Evolutionary conservation across 2,113 vertebrate genomes (phyloP).

Genomic region (Lagopus leucura): DNA sequence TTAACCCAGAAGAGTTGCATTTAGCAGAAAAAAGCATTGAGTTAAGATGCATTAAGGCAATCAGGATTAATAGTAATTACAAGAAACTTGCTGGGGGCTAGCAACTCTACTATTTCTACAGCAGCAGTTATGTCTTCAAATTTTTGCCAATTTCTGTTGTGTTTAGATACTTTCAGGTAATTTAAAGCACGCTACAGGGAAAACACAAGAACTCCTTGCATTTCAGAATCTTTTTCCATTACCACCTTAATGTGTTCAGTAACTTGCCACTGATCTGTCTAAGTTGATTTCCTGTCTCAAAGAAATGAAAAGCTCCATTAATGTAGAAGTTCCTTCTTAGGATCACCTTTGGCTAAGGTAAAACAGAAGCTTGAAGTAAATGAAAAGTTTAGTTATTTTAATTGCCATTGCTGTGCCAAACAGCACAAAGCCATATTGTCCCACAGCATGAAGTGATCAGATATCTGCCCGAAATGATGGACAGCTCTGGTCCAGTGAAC

Average conservation of each 20-base stretch:
- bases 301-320: constrained; percentile 7
- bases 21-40: not conserved
- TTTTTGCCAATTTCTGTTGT: not conserved
- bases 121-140: not conserved
- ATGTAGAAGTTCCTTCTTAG: not conserved
- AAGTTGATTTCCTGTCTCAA: not conserved
- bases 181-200: not conserved
- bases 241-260: not conserved
- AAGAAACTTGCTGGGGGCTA: constrained; percentile 46
- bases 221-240: not conserved
- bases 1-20: not conserved
- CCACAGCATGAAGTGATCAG: constrained; percentile 85
- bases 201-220: not conserved
- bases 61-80: constrained; percentile 58
- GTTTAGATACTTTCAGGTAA: not conserved
- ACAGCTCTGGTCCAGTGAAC: constrained; percentile 83
- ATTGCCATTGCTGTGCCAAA: constrained; percentile 71
- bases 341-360: constrained; percentile 27
- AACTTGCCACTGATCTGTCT: not conserved
- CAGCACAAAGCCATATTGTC: constrained; percentile 83
- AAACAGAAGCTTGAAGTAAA: constrained; percentile 64
- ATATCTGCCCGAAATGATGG: constrained; percentile 86
- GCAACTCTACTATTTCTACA: not conserved
- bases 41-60: constrained; percentile 49
- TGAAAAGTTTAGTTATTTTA: constrained; percentile 69